Conservation (phyloP, 2,888 invertebrate genomes). For the Subacronicta megacephala region DNA sequence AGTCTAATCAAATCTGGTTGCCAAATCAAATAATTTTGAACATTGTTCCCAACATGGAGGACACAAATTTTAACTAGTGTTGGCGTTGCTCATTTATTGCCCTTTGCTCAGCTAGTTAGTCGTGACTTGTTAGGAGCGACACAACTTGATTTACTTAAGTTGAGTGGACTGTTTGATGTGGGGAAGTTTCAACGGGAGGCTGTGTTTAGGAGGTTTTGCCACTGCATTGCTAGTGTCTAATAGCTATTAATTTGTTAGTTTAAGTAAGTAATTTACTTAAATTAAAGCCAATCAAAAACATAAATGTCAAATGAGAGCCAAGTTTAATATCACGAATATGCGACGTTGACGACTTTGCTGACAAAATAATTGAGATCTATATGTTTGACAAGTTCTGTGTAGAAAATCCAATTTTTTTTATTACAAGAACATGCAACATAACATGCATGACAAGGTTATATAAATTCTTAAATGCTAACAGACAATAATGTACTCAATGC, state of each 20-base stretch:
- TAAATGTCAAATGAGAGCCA: no score
- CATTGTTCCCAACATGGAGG: conserved; percentile 44
- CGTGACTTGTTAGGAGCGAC: conserved; percentile 45
- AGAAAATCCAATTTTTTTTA: no score
- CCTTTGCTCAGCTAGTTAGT: conserved; percentile 57
- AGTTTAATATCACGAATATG: no score
- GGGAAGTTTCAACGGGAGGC: conserved; percentile 28
- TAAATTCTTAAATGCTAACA: no score
- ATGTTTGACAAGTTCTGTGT: no score
- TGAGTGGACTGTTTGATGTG: conserved; percentile 43
- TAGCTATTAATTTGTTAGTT: background rate
- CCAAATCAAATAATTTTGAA: conserved; percentile 52
- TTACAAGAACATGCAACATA: no score
- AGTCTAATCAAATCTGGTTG: conserved; percentile 32
- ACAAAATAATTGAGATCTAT: no score
- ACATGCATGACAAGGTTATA: no score
- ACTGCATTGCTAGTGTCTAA: background rate
- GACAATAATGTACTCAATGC: no score
- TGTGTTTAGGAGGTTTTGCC: background rate
- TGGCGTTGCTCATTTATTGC: conserved; percentile 51
- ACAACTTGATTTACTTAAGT: conserved; percentile 56
- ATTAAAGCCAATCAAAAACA: no score
- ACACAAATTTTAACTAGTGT: conserved; percentile 53
- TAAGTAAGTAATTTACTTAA: no score
- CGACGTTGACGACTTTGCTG: no score